phyloP scores from a whole-genome alignment of 2,888 invertebrate species.

The Acronicta aceris region DNA sequence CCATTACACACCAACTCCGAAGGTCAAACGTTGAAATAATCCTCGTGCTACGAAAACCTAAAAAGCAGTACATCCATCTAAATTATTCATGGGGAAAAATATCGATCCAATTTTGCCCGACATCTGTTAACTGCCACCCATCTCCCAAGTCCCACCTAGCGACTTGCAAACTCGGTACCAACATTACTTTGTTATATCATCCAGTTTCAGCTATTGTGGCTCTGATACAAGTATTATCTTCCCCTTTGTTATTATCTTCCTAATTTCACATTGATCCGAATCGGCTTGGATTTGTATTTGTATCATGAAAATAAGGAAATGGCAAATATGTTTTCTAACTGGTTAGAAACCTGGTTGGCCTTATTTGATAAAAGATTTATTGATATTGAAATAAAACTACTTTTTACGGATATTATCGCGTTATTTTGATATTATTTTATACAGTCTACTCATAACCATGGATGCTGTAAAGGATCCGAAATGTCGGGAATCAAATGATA shows the following conservation, averaged over 20 bases:
- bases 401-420: too few relatives aligned
- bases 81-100: conserved; percentile 79
- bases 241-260: conserved; percentile 26
- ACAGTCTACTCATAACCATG: too few relatives aligned
- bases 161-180: conserved; percentile 22
- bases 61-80: conserved; percentile 76
- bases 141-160: conserved; percentile 43
- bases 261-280: conserved; percentile 27
- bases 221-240: conserved; percentile 37
- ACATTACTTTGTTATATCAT: conserved; percentile 42
- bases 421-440: too few relatives aligned
- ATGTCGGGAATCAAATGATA: too few relatives aligned
- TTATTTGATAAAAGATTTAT: too few relatives aligned
- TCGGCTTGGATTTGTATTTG: not conserved
- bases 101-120: conserved; percentile 71
- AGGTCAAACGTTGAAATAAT: conserved; percentile 25
- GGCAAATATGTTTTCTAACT: not conserved
- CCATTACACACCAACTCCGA: conserved; percentile 7
- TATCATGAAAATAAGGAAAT: not conserved
- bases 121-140: conserved; percentile 66
- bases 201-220: conserved; percentile 26
- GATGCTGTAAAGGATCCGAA: too few relatives aligned
- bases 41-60: conserved; percentile 55
- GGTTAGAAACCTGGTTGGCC: too few relatives aligned
- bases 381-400: too few relatives aligned